Percentiles rank a stretch among this genome's conserved stretches.
Conservation (phyloP, 2,113 vertebrate species). For the Phalacrocorax aristotelis region DNA sequence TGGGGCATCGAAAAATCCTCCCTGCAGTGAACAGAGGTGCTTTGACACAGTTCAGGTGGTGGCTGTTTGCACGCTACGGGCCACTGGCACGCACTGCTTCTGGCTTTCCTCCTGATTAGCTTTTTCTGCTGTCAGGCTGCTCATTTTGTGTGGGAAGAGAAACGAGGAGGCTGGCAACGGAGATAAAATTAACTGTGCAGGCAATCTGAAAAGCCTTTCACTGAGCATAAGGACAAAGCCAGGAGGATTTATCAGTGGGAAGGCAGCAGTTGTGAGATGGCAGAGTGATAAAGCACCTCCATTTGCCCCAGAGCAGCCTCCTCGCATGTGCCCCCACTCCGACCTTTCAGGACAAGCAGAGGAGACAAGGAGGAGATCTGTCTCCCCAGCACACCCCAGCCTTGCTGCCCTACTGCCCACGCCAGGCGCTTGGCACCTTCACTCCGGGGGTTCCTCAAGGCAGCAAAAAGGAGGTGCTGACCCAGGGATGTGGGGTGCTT, state of each 20-base stretch:
- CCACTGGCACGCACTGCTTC: not conserved
- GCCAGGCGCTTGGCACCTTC: accelerated
- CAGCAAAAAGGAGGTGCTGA: not conserved
- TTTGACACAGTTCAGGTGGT: not conserved
- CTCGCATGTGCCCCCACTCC: not conserved
- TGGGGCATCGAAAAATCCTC: slow-evolving; percentile 22
- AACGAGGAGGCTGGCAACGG: not conserved
- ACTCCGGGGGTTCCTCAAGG: accelerated
- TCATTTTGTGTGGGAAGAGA: not conserved
- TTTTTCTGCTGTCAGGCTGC: slow-evolving; percentile 14
- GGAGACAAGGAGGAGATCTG: not conserved
- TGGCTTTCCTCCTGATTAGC: not conserved
- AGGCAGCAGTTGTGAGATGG: not conserved
- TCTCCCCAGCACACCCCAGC: not conserved
- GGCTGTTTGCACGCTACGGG: not conserved
- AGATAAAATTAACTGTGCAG: slow-evolving; percentile 8
- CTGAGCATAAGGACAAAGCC: not conserved
- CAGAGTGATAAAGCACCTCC: not conserved
- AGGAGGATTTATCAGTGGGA: not conserved
- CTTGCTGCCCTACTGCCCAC: not conserved
- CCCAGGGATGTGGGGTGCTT: not conserved
- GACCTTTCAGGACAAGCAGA: not conserved
- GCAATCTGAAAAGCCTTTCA: not conserved
- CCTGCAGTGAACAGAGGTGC: not conserved
- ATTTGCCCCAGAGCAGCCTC: not conserved